Evolutionary conservation across 2,888 invertebrate genomes (phyloP), one percentile per base, ranked within the genome.

Genomic region (Oconnorella tubifera): DNA sequence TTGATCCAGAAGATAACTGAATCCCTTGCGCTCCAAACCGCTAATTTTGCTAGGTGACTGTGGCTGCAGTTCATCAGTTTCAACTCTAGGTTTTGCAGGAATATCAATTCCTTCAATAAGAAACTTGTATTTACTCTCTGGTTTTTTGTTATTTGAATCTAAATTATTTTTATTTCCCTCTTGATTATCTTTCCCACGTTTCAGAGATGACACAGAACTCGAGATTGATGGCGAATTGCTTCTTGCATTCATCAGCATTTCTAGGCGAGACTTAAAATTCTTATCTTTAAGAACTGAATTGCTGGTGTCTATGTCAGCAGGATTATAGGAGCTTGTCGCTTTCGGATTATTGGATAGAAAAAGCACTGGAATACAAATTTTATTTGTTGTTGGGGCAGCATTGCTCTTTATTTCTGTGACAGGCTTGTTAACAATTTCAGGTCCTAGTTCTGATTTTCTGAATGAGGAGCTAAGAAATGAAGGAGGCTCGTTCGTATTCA

Each of bases 41-140:
- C 2, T 33, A 3, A 19, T 31, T 3, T 33, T 48, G 6, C 10
- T 31, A 6, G n/a, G 48, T 19, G 49, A 6, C 3, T 10, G 2
- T 1, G n/a, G 27, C 14, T 23, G 4, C 2, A 56, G 27, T 32
- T 60, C 55, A 25, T 33, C 25, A 6, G 19, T 28, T 27, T 33
- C 48, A 51, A 19, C 25, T 28, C 2, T 6, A 14, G 50, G 28
- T 2, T 33, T 31, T 23, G n/a, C 57, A 14, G 71, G 72, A 1
- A 68, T 56, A 56, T 72, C 72, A 19, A 72, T 72, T n/a, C 72
- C 72, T 59, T 72, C 71, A 14, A 72, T 66, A 19, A 68, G 32
- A 31, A 72, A 72, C 40, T 65, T 66, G 59, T 57, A 71, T 40
- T 67, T 67, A 33, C 56, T 63, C 6, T 19, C 53, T 10, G 10